Percentiles rank a stretch among this genome's conserved stretches.
Conservation (phyloP, 1,140 invertebrate species). For the Cyclina sinensis region DNA sequence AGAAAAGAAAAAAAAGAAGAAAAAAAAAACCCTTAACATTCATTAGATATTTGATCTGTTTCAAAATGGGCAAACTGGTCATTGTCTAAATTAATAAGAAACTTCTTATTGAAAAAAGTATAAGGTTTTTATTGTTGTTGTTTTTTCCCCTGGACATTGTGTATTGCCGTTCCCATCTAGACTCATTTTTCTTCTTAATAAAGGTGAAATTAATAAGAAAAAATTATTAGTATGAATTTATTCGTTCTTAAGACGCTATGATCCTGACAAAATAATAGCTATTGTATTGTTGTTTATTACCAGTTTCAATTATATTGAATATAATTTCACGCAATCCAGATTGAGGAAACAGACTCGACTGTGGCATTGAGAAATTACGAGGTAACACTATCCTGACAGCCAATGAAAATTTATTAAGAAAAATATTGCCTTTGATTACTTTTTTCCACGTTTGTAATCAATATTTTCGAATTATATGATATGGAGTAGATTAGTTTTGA, state of each 20-base stretch:
- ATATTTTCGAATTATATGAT: constrained; percentile 19
- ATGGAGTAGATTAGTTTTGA: background rate
- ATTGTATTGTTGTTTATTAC: constrained; percentile 14
- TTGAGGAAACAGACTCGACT: background rate
- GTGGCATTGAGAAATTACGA: constrained; percentile 52
- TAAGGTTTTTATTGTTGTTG: background rate
- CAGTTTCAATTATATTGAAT: constrained; percentile 35
- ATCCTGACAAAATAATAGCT: background rate
- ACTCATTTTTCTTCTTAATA: background rate
- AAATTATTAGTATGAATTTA: background rate
- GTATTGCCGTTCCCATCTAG: background rate
- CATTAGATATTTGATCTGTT: background rate
- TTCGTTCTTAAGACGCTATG: background rate
- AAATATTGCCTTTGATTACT: constrained; percentile 29
- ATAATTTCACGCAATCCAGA: constrained; percentile 24
- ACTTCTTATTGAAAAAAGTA: background rate
- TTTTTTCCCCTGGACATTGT: constrained; percentile 5
- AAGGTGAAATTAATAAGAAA: constrained; percentile 1
- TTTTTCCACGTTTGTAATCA: background rate
- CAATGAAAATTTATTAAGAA: constrained; percentile 47
- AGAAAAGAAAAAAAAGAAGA: too few species aligned
- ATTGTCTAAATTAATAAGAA: constrained; percentile 38
- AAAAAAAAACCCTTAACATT: background rate
- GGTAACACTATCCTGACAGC: constrained; percentile 14
- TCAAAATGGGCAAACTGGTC: background rate